phyloP scores from a whole-genome alignment of 2,888 invertebrate species.

The Andricus quercusramuli region DNA sequence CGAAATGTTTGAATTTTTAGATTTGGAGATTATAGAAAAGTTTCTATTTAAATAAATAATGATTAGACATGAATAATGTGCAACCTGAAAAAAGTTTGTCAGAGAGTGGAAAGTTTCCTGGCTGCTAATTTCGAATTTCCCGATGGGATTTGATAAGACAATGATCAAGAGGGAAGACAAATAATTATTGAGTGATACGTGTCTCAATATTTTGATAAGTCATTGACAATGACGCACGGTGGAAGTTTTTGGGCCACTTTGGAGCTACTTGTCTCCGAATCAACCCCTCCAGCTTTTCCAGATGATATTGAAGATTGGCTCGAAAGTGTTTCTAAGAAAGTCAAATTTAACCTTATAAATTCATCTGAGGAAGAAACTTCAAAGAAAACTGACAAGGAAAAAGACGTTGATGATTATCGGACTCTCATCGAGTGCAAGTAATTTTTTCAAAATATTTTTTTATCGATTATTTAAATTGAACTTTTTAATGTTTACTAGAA shows the following conservation, averaged over 20 bases:
- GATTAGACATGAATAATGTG: no score
- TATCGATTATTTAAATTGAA: neutral
- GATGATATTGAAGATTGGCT: slow-evolving; percentile 70
- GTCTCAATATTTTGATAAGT: neutral
- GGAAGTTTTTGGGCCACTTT: slow-evolving; percentile 84
- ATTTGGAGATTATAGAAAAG: no score
- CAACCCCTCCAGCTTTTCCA: slow-evolving; percentile 55
- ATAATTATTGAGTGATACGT: neutral
- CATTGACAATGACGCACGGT: slow-evolving; percentile 67
- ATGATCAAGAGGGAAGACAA: neutral
- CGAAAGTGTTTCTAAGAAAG: slow-evolving; percentile 62
- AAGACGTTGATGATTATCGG: neutral
- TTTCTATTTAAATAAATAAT: no score
- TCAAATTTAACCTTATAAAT: slow-evolving; percentile 42
- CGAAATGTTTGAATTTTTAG: no score
- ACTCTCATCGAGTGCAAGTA: slow-evolving; percentile 22
- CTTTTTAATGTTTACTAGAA: no score
- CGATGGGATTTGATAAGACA: neutral
- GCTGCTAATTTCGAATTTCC: no score
- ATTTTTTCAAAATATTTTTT: neutral
- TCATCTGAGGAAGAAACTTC: neutral
- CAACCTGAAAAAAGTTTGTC: no score
- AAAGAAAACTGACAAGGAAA: neutral
- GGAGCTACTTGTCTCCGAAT: slow-evolving; percentile 78
- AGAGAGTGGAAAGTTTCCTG: no score